A percentile compares a stretch with the other conserved stretches of the same genome.
Conservation (phyloP, 2,797 vertebrate species). For the Ispidina picta region DNA sequence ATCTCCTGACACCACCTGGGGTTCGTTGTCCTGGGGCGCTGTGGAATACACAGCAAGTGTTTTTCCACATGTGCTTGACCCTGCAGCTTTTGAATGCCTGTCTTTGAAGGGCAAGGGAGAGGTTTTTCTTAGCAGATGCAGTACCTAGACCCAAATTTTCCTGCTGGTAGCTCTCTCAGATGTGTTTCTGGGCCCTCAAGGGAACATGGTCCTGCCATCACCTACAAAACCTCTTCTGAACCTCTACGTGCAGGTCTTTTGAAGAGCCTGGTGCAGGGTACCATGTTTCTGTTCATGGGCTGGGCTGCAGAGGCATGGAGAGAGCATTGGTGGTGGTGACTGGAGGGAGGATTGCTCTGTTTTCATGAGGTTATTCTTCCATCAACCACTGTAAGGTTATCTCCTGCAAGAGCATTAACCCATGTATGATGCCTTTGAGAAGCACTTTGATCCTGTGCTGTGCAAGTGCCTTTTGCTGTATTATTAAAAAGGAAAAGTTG, state of each 20-base stretch:
- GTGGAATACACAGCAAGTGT: neutral
- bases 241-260: neutral
- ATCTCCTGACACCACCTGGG: neutral
- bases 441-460: neutral
- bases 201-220: neutral
- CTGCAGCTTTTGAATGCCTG: neutral
- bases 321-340: neutral
- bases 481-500: neutral
- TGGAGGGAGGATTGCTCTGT: neutral
- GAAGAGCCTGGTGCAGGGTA: rapidly evolving
- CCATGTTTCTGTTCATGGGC: rapidly evolving
- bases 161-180: neutral
- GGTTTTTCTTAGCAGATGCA: neutral
- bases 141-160: neutral
- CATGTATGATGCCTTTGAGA: neutral
- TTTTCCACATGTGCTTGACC: neutral
- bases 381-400: neutral
- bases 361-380: neutral
- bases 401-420: neutral
- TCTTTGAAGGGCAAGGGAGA: neutral
- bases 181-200: neutral
- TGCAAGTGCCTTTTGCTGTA: neutral
- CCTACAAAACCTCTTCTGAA: neutral
- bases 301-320: neutral
- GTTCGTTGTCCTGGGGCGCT: neutral